These are phyloP conservation scores for Megaustenia siamemsis DNA, from an alignment of 2,888 invertebrate genomes.

Conservation along the genomic window DNA sequence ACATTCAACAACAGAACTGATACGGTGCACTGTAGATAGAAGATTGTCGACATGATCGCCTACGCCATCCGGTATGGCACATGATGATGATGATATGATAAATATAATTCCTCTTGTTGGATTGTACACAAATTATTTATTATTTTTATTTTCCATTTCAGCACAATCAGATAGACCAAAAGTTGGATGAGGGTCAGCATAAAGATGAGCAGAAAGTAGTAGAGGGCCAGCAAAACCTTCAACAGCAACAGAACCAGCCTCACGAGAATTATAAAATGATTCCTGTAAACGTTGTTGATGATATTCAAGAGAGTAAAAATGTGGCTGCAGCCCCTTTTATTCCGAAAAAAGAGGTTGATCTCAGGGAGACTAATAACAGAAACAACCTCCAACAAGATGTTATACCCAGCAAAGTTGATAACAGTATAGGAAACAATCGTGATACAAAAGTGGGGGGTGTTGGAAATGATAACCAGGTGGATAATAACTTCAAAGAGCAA, in stretches of 20 bases:
- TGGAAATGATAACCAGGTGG: too few relatives aligned
- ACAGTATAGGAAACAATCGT: background rate
- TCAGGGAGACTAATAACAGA: background rate
- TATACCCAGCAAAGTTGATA: background rate
- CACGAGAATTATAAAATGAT: background rate
- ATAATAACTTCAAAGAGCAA: background rate
- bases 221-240: background rate
- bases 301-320: background rate
- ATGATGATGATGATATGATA: too few relatives aligned
- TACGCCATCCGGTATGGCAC: too few relatives aligned
- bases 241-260: background rate
- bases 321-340: background rate
- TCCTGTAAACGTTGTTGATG: background rate
- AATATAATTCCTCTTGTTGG: background rate
- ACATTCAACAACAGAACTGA: too few relatives aligned
- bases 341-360: background rate
- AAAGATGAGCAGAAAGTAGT: too few relatives aligned
- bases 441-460: too few relatives aligned
- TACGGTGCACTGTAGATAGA: too few relatives aligned
- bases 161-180: background rate
- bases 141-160: background rate
- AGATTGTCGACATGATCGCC: too few relatives aligned
- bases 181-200: background rate
- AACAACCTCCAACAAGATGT: background rate
- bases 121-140: background rate